Percentiles rank a stretch among this genome's conserved stretches.
These are phyloP conservation scores for Nebria ingens DNA, from an alignment of 1,140 invertebrate species.

Conservation along the genomic window DNA sequence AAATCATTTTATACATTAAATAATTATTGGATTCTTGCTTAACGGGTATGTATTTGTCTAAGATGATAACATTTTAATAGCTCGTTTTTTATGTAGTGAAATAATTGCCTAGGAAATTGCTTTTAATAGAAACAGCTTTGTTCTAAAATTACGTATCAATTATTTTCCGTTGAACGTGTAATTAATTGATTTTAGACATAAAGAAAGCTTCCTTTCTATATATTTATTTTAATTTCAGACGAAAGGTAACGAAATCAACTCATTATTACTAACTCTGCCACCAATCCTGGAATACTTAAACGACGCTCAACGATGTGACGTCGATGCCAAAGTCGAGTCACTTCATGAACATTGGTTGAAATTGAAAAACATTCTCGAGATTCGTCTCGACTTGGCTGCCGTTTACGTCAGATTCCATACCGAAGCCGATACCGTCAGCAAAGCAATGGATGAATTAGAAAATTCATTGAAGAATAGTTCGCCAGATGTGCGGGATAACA, in stretches of 20 bases:
- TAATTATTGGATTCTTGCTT: too few relatives aligned
- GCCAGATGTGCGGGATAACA: constrained; percentile 41
- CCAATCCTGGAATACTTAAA: constrained; percentile 56
- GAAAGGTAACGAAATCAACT: constrained; percentile 56
- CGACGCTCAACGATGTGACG: constrained; percentile 50
- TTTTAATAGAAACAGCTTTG: too few relatives aligned
- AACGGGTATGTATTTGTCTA: too few relatives aligned
- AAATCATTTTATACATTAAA: too few relatives aligned
- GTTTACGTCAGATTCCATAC: constrained; percentile 66
- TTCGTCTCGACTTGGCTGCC: constrained; percentile 50
- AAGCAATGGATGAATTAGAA: constrained; percentile 57
- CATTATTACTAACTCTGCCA: constrained; percentile 49
- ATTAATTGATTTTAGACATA: too few relatives aligned
- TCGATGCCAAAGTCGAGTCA: constrained; percentile 49
- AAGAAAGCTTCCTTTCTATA: too few relatives aligned
- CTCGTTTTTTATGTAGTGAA: too few relatives aligned
- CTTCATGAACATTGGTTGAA: constrained; percentile 53
- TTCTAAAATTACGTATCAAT: too few relatives aligned
- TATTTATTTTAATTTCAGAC: constrained; percentile 39
- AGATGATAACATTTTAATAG: too few relatives aligned
- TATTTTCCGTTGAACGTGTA: too few relatives aligned
- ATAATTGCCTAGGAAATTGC: too few relatives aligned
- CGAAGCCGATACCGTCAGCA: constrained; percentile 51
- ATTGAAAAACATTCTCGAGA: constrained; percentile 50
- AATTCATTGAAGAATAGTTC: constrained; percentile 36